Evolutionary conservation across 2,797 vertebrate species (phyloP), one percentile per base, ranked within the genome.

Genomic region (Cyprinella venusta): DNA sequence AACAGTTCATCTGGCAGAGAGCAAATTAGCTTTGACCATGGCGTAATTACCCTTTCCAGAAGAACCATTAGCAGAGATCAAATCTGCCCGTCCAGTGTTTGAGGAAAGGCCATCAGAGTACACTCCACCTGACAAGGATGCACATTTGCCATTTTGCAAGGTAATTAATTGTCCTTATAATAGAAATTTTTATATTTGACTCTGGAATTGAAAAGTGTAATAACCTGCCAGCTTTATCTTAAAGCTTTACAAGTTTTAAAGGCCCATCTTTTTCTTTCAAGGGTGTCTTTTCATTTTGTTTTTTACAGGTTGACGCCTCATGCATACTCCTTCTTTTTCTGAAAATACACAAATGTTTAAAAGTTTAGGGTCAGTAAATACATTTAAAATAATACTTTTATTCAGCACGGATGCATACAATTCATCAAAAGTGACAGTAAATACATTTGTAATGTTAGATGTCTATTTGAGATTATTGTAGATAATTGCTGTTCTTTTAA

Each of bases 1-100:
- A 99, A 99, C 98, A 99, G 98, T 99, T 99, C 98, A 99, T 99
- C 98, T 99, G 98, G 97, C 98, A 98, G 97, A 99, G 98, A 99
- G 97, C 98, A 99, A 99, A 99, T 99, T 99, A 99, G 98, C 98
- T 99, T 99, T 99, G 98, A 99, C 98, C 98, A 99, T 97, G 96
- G 97, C 94, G 95, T 99, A 99, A 99, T 99, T 99, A 99, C 98
- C 98, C 98, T 99, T 99, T 99, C 97, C 97, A 96, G 93, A 96
- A 97, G 97, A 97, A 97, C 97, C 97, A 99, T 99, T 99, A 99
- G 97, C 97, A 97, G 97, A 99, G 97, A 99, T 99, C 98, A 99
- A 97, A 99, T 99, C 97, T 98, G 96, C 97, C 96, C 96, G 96
- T 98, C 97, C 96, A 96, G 94, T 98, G 97, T 99, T 99, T 99